Base-by-base conservation (phyloP, 92 coral and sea anemone genomes). In the Ricordea florida region DNA sequence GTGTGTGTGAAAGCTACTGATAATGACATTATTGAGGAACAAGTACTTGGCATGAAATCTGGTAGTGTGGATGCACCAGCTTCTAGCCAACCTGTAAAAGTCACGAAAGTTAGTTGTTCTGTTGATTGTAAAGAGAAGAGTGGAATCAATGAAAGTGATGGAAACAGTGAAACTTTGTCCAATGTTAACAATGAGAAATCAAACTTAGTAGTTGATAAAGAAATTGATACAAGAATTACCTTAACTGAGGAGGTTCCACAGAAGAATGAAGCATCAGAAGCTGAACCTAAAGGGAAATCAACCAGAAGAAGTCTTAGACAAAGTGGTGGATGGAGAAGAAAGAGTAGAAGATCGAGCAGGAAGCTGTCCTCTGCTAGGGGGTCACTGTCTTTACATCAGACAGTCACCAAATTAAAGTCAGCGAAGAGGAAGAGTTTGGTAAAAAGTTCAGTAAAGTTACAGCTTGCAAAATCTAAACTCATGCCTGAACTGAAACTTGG, bases 391-490 rank as follows among this genome's bases (percentile, higher is more conserved):
- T 11, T 69, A 27, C 52, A 53, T n/a, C 37, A 26, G 55, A 50
- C 47, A 50, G 62, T 68, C 1, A 52, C 42, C 49, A 70, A 69
- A 40, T 36, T 63, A 52, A 69, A 55, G 33, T 7, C 37, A 52
- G 52, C 31, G 4, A 48, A 64, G 6, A 70, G 27, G 32, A 55
- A 37, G 77, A 73, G 89, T 26, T 42, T 87, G 10, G 78, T 86
- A 18, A 90, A 90, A 55, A 90, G 96, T 41, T 90, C 96, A 16
- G 84, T 90, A 2, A 82, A 76, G 62, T 31, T 90, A 62, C 86
- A 77, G 80, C 78, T 90, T 16, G 76, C 65, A 1, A 28, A 74
- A 9, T 72, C 78, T 16, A 85, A 82, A 49, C 67, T 89, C 1
- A 72, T 90, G 92, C 96, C 96, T 0, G 76, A 61, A 26, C 58